phyloP scores from a whole-genome alignment of 2,113 vertebrate genomes.

The Carassius gibelio region DNA sequence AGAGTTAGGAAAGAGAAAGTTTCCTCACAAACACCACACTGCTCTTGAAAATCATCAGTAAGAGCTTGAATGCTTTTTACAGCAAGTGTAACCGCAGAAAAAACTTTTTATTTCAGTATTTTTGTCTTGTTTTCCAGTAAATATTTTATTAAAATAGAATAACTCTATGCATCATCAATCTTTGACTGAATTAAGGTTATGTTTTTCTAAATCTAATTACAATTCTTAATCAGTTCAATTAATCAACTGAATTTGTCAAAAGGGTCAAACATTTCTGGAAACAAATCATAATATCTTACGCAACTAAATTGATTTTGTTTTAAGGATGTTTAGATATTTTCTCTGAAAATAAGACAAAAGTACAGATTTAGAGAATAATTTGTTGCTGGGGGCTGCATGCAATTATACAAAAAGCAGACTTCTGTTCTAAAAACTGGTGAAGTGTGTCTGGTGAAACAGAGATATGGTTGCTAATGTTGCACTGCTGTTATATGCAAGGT shows the following conservation, averaged over 20 bases:
- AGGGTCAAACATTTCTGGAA: neutral
- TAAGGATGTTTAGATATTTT: neutral
- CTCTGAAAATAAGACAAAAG: neutral
- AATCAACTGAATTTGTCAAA: neutral
- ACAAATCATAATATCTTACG: neutral
- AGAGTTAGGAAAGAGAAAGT: neutral
- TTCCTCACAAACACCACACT: neutral
- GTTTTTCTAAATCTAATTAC: too few species aligned
- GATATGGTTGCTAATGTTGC: neutral
- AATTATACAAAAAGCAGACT: neutral
- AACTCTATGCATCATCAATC: neutral
- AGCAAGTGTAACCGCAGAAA: neutral
- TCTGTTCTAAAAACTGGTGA: neutral
- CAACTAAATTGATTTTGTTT: neutral
- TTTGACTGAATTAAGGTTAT: too few species aligned
- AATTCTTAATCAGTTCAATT: too few species aligned
- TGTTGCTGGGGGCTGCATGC: neutral
- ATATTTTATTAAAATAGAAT: neutral
- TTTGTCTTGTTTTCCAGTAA: neutral
- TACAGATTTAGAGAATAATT: neutral
- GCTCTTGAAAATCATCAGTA: neutral
- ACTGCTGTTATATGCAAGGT: neutral
- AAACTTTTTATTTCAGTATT: neutral
- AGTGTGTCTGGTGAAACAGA: neutral
- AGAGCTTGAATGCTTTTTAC: neutral